These are phyloP conservation scores for Enteromius argenteus DNA, from an alignment of 2,797 vertebrate species.

Conservation along the genomic window DNA sequence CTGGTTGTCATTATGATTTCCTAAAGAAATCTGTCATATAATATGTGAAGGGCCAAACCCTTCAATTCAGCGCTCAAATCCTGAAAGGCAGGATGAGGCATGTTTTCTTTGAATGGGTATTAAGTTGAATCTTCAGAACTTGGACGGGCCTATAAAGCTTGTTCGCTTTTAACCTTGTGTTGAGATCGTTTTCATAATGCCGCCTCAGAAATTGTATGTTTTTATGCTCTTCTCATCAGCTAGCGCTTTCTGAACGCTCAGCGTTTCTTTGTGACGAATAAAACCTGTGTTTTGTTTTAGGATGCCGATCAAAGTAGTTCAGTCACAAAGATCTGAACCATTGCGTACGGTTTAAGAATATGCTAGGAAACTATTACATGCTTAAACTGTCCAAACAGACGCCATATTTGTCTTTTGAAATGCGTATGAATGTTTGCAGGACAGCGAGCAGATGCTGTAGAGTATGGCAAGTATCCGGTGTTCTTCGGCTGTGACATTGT, in stretches of 20 bases:
- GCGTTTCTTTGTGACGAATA: not conserved
- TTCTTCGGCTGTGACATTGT: constrained; percentile 46
- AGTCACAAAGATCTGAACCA: not conserved
- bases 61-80: constrained; percentile 66
- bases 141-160: constrained; percentile 69
- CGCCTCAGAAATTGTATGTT: constrained; percentile 11
- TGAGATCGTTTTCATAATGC: constrained; percentile 59
- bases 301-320: not conserved
- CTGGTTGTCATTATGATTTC: constrained; percentile 34
- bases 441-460: not conserved
- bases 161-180: constrained; percentile 68
- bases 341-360: not conserved
- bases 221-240: constrained; percentile 15
- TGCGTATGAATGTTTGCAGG: not conserved
- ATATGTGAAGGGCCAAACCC: constrained; percentile 65
- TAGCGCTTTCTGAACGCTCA: not conserved
- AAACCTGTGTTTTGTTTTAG: not conserved
- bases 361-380: too few relatives aligned
- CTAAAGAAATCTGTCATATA: constrained; percentile 49
- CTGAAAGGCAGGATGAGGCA: constrained; percentile 60
- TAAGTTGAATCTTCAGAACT: constrained; percentile 66
- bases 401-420: not conserved
- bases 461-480: constrained; percentile 31
- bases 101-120: constrained; percentile 62
- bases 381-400: not conserved